These are phyloP conservation scores for Lochmaea capreae DNA, from an alignment of 2,888 invertebrate genomes.

Conservation along the genomic window DNA sequence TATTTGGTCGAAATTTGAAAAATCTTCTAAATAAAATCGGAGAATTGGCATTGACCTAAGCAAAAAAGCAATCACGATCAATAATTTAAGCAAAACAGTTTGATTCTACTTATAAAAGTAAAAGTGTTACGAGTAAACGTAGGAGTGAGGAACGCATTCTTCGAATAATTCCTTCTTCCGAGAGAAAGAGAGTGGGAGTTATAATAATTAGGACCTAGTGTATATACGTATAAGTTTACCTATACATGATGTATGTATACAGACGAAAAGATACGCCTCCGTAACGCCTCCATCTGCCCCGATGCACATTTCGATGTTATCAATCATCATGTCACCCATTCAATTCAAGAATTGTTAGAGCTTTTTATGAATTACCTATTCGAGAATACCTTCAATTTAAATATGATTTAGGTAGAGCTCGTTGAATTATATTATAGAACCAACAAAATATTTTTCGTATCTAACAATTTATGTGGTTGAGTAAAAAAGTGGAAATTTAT, in stretches of 20 bases:
- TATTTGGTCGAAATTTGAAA: too few species aligned
- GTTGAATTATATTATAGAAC: not conserved
- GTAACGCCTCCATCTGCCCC: conserved; percentile 45
- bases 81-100: not conserved
- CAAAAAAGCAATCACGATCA: not conserved
- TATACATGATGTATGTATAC: conserved; percentile 29
- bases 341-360: conserved; percentile 8
- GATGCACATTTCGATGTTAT: conserved; percentile 6
- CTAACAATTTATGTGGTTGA: not conserved
- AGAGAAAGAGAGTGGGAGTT: conserved; percentile 48
- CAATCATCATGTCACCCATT: conserved; percentile 17
- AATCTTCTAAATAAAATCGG: too few species aligned
- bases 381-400: not conserved
- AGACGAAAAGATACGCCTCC: conserved; percentile 48
- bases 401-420: not conserved
- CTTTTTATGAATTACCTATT: conserved; percentile 8
- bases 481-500: too few species aligned
- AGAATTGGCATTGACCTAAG: too few species aligned
- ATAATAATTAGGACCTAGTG: conserved; percentile 51
- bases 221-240: conserved; percentile 19
- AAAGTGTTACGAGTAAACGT: not conserved
- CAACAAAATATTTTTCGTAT: not conserved
- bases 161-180: conserved; percentile 17
- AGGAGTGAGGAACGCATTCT: conserved; percentile 8
- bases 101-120: not conserved